phyloP scores from a whole-genome alignment of 2,797 vertebrate species.

The Silurus aristotelis region DNA sequence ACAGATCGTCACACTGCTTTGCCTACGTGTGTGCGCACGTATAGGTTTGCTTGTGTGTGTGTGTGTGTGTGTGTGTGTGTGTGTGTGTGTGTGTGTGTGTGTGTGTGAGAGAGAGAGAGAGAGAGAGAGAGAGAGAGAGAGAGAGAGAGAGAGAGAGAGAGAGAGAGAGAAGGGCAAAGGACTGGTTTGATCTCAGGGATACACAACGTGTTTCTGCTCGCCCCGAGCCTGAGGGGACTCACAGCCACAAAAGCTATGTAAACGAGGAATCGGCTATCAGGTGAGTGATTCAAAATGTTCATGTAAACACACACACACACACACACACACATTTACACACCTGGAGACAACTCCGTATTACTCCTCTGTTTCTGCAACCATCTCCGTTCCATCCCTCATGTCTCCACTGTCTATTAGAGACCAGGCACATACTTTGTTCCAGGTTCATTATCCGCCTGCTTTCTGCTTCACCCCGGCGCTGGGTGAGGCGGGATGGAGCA shows the following conservation, averaged over 20 bases:
- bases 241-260: conserved; percentile 24
- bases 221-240: conserved; percentile 39
- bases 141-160: too few species aligned
- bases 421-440: conserved; percentile 3
- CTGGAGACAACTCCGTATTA: neutral
- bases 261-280: conserved; percentile 41
- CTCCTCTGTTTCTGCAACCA: conserved; percentile 4
- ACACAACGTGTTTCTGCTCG: conserved; percentile 46
- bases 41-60: conserved; percentile 40
- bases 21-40: conserved; percentile 34
- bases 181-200: conserved; percentile 37
- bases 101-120: neutral
- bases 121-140: neutral
- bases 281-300: conserved; percentile 23
- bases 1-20: conserved; percentile 30
- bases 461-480: neutral
- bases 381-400: neutral
- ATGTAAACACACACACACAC: neutral
- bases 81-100: neutral
- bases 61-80: conserved; percentile 39
- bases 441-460: conserved; percentile 19
- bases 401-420: conserved; percentile 53
- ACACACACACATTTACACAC: neutral
- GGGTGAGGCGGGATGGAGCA: neutral
- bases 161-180: neutral